A percentile compares a stretch with the other conserved stretches of the same genome.
These are phyloP conservation scores for Lasiurus cinereus DNA, from an alignment of 2,113 vertebrate species.

Conservation along the genomic window DNA sequence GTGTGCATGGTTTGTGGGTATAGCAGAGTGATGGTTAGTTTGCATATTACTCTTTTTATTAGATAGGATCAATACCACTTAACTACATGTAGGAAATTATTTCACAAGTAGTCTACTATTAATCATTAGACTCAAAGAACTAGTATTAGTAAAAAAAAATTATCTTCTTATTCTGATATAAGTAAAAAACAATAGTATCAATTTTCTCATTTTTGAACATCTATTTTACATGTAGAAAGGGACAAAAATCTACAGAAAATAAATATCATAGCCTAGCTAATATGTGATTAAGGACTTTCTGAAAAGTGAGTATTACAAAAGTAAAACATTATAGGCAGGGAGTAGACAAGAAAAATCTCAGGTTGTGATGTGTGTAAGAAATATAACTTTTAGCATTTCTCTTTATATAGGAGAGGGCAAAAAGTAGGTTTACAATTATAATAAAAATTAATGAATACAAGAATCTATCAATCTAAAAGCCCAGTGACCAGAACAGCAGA, in stretches of 20 bases:
- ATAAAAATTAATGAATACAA: neutral
- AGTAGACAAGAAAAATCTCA: neutral
- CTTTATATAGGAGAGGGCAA: neutral
- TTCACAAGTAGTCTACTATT: neutral
- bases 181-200: neutral
- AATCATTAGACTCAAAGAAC: neutral
- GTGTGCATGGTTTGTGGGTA: no score
- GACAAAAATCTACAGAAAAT: neutral
- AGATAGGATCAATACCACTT: neutral
- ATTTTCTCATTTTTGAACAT: neutral
- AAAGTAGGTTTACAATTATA: neutral
- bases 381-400: neutral
- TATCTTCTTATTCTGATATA: neutral
- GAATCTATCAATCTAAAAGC: neutral
- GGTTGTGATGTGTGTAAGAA: neutral
- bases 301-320: neutral
- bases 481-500: no score
- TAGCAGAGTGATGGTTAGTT: no score
- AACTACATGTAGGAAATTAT: neutral
- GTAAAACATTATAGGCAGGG: neutral
- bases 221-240: neutral
- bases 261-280: neutral
- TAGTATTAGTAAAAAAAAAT: neutral
- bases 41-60: no score
- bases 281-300: neutral